Evolutionary conservation across 1,140 invertebrate genomes (phyloP).

Genomic region (Drosophila ogumai): DNA sequence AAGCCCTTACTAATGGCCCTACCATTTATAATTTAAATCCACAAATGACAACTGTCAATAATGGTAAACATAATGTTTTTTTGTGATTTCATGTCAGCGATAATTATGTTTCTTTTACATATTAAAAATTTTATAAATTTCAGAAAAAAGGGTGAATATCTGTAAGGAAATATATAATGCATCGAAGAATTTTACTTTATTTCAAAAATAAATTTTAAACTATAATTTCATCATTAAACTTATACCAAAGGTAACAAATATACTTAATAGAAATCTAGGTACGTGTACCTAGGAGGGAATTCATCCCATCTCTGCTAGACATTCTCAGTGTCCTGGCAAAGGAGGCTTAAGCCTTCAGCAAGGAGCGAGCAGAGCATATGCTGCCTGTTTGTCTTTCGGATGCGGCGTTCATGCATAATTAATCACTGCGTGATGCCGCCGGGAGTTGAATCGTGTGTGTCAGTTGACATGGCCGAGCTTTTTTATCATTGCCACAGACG

Average conservation of each 20-base stretch:
- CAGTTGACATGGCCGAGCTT: conserved; percentile 70
- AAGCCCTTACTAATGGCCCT: background rate
- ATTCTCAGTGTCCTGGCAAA: conserved; percentile 1
- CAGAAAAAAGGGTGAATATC: too few relatives aligned
- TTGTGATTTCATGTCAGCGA: background rate
- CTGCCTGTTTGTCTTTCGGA: conserved; percentile 69
- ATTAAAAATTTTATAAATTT: background rate
- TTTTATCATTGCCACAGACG: conserved; percentile 67
- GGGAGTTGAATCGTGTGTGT: conserved; percentile 51
- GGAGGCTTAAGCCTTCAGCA: conserved; percentile 48
- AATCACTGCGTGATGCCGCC: conserved; percentile 67
- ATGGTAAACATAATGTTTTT: background rate
- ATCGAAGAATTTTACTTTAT: background rate
- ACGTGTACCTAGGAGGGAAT: background rate
- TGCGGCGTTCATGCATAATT: conserved; percentile 72
- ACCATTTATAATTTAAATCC: background rate
- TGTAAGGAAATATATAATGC: background rate
- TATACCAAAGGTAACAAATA: background rate
- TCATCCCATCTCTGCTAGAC: conserved; percentile 6
- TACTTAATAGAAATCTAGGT: background rate
- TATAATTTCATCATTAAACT: too few relatives aligned
- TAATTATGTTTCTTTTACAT: background rate
- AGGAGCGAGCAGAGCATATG: conserved; percentile 55
- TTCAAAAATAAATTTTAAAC: too few relatives aligned
- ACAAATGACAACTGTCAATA: background rate